Percentiles rank a stretch among this genome's conserved stretches.
These are phyloP conservation scores for Speoplatyrhinus poulsoni DNA, from an alignment of 2,113 vertebrate genomes.

Conservation along the genomic window DNA sequence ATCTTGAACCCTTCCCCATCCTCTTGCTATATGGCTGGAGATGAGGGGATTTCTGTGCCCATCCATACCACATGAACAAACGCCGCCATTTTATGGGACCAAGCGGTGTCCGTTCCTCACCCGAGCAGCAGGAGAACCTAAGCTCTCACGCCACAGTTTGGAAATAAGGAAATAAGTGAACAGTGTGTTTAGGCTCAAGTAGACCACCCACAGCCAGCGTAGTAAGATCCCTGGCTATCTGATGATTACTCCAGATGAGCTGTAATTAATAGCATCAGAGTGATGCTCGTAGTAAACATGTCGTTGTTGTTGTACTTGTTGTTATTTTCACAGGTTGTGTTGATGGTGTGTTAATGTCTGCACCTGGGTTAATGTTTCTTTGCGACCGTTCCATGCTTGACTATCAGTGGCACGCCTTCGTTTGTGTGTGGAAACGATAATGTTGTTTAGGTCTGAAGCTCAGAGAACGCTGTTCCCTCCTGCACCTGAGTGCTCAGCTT, in stretches of 20 bases:
- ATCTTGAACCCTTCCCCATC: constrained; percentile 11
- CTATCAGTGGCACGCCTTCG: constrained; percentile 12
- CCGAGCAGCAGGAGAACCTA: constrained; percentile 28
- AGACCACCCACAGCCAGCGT: constrained; percentile 39
- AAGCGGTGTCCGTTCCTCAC: constrained; percentile 10
- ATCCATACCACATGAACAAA: constrained; percentile 37
- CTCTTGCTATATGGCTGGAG: constrained; percentile 40
- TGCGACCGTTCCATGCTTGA: constrained; percentile 10
- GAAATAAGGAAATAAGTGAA: constrained; percentile 52
- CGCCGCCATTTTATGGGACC: constrained; percentile 18
- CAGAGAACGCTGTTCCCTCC: too few relatives aligned
- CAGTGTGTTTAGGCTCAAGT: constrained; percentile 10
- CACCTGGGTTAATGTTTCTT: constrained; percentile 11
- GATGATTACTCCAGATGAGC: constrained; percentile 30
- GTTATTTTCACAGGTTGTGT: neutral
- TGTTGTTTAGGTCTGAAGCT: too few relatives aligned
- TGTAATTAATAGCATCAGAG: constrained; percentile 7
- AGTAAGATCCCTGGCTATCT: constrained; percentile 25
- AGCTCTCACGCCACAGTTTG: constrained; percentile 28
- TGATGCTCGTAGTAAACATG: neutral
- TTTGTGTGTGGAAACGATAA: neutral
- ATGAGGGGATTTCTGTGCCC: constrained; percentile 34
- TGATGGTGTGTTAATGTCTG: neutral
- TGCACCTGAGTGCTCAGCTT: too few relatives aligned
- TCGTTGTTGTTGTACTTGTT: neutral